These are phyloP conservation scores for Eudemis profundana DNA, from an alignment of 2,888 invertebrate species.

Conservation along the genomic window DNA sequence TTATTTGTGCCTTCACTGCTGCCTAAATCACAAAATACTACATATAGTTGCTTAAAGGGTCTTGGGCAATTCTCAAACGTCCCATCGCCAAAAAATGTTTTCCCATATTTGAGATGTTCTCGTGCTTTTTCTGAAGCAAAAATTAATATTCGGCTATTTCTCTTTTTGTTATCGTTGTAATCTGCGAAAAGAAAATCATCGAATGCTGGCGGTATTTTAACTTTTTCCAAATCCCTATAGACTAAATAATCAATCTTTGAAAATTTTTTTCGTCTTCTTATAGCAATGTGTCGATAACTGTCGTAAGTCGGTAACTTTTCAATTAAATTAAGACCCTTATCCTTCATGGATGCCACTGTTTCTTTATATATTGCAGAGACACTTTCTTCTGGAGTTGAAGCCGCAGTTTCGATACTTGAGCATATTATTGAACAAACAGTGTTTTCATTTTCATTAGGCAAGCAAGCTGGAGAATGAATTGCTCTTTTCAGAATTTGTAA, in stretches of 20 bases:
- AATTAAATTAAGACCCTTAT: constrained; percentile 40
- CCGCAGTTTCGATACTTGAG: constrained; percentile 34
- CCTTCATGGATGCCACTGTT: constrained; percentile 37
- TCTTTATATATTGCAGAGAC: constrained; percentile 26
- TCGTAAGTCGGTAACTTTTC: constrained; percentile 30
- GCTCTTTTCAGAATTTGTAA: constrained; percentile 26
- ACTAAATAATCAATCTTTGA: constrained; percentile 33
- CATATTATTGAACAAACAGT: constrained; percentile 22
- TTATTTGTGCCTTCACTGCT: constrained; percentile 19
- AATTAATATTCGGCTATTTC: constrained; percentile 33
- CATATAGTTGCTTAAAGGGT: constrained; percentile 31
- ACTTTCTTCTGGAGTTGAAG: constrained; percentile 31
- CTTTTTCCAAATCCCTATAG: constrained; percentile 31
- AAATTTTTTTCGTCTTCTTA: constrained; percentile 28
- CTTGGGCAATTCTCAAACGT: constrained; percentile 30
- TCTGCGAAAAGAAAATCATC: constrained; percentile 42
- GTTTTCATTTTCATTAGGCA: constrained; percentile 37
- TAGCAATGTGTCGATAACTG: constrained; percentile 23
- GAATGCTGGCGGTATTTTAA: constrained; percentile 14
- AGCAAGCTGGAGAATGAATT: constrained; percentile 27
- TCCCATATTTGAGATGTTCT: constrained; percentile 25
- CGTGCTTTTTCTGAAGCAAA: constrained; percentile 36
- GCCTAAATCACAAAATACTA: constrained; percentile 22
- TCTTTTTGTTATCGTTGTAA: constrained; percentile 32
- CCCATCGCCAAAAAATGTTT: constrained; percentile 37